Base-by-base conservation (phyloP, 2,888 invertebrate genomes). In the Stenolophus ochropezus region DNA sequence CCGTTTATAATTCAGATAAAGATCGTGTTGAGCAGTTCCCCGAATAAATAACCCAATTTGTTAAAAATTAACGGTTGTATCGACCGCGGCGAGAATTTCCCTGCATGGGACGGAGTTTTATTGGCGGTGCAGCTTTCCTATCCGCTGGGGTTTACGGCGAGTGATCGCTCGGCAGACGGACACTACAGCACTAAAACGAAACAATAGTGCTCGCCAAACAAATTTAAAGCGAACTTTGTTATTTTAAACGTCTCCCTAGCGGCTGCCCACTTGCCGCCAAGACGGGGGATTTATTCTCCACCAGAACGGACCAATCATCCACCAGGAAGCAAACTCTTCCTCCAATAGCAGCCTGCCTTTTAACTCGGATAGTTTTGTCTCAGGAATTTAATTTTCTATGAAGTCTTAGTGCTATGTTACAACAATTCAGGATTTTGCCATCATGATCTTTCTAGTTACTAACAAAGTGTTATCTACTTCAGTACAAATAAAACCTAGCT, bases 201-300 rank as follows among this genome's bases (percentile, higher is more conserved):
- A 80, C 80, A 80, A 80, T 80, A 80, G 71, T 73, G 53, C 71
- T 79, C 80, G 23, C 23, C 80, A 80, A 80, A 80, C 80, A 80
- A 80, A 80, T 80, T 80, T 80, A 73, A 80, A 73, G 73, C 71
- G 80, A 80, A 73, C 71, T 80, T 71, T 80, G 80, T 80, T 80
- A 80, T 80, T 80, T 80, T 80, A 80, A 80, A 80, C 80, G 80
- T 73, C 23, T 80, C 71, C 73, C 80, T 14, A 27, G 65, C 16
- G 79, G 20, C 47, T 23, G 21, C 49, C 47, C 78, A 78, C 49
- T 78, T 78, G 42, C 33, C 77, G 27, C 27, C 61, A 25, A 51
- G 16, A 16, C 51, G 51, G 16, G 16, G 51, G 14, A 14, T 51
- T 51, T 16, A 51, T 14, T 16, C 51, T 4, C 8, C 1, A 14